Evolutionary conservation across 2,113 vertebrate genomes (phyloP), one percentile per base, ranked within the genome.

Genomic region (Hippocampus barbouri): DNA sequence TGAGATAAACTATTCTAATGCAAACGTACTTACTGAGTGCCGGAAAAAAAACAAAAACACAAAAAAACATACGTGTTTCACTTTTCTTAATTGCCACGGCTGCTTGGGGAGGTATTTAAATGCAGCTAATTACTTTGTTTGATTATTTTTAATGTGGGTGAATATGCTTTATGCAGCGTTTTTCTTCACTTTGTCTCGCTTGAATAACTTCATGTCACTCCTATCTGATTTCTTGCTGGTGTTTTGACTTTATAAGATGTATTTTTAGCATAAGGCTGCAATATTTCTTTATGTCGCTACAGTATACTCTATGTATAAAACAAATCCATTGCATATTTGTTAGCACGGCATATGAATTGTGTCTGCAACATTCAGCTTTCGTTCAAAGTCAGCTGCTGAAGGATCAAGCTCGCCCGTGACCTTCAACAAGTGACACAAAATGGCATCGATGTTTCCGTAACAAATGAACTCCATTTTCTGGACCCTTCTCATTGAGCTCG

Each of bases 81-180:
- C 88, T 87, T 84, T 70, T 76, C 75, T 71, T 89, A 87, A 91
- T 88, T 90, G 87, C 72, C 67, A 66, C 45, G 70, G 66, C 79
- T 83, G 80, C 86, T 83, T 68, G 71, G 88, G 85, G 84, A 80
- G 78, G 74, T 71, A 81, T 85, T 87, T 83, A 85, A 89, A 88
- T 82, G 80, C 68, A 86, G 76, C 73, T 89, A 84, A 91, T 88
- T 87, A 84, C 74, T 80, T 79, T 83, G 82, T 88, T 87, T 88
- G 86, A 89, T 87, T 85, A 77, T 82, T 74, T 87, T 73, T 66
- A 72, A 38, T 67, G 57, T 73, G 74, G 62, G 45, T 66, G 41
- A 12, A 16, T 30, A 11, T 76, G 49, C 57, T 51, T 38, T 64
- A 25, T 43, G 27, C 57, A 23, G 53, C 34, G 23, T 49, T 49